Conservation (phyloP, 1,140 invertebrate genomes). For the Drosophila biarmipes region DNA sequence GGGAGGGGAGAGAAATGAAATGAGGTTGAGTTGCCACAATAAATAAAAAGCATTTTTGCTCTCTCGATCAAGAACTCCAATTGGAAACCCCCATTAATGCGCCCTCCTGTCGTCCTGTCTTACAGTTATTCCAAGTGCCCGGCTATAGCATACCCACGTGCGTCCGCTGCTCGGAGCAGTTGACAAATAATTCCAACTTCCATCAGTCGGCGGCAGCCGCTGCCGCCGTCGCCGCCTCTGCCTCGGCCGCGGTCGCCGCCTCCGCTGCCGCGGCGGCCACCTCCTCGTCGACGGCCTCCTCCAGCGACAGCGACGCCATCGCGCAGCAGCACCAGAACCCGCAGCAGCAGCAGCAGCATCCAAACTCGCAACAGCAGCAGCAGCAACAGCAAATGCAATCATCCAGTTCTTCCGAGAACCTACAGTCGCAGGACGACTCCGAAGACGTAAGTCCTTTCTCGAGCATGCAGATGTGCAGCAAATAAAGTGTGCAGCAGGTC, state of each 20-base stretch:
- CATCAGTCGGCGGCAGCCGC: slow-evolving; percentile 72
- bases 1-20: slow-evolving; percentile 1
- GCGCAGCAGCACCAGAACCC: slow-evolving; percentile 67
- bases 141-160: slow-evolving; percentile 84
- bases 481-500: no score
- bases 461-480: not conserved
- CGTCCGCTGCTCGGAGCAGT: slow-evolving; percentile 84
- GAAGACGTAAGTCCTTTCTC: slow-evolving; percentile 71
- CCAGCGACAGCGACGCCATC: slow-evolving; percentile 55
- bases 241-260: slow-evolving; percentile 54
- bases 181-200: slow-evolving; percentile 80
- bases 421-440: slow-evolving; percentile 82
- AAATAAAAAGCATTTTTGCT: slow-evolving; percentile 43
- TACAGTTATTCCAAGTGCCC: slow-evolving; percentile 83
- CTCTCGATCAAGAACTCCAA: slow-evolving; percentile 37
- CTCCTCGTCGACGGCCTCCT: slow-evolving; percentile 51
- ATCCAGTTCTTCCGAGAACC: slow-evolving; percentile 83
- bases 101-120: slow-evolving; percentile 21
- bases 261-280: slow-evolving; percentile 47
- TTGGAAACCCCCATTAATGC: slow-evolving; percentile 34
- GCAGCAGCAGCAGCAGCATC: slow-evolving; percentile 64
- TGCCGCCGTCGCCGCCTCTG: slow-evolving; percentile 51
- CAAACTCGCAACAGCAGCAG: slow-evolving; percentile 41
- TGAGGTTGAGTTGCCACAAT: slow-evolving; percentile 39
- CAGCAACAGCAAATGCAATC: slow-evolving; percentile 80